Evolutionary conservation across 2,797 vertebrate species (phyloP).

Genomic region (Enteromius trimaculatus): DNA sequence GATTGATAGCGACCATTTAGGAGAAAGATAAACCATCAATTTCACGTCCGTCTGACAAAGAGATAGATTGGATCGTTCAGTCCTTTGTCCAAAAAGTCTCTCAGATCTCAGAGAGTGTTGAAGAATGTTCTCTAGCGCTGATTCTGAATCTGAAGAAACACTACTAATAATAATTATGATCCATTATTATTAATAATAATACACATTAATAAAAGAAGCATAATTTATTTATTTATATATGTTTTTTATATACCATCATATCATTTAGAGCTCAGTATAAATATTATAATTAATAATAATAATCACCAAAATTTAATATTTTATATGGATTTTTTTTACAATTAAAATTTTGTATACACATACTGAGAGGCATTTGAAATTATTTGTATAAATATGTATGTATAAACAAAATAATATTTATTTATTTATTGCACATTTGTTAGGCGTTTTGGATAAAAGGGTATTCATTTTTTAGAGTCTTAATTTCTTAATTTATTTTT

Average conservation of each 20-base stretch:
- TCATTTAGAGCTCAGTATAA: background rate
- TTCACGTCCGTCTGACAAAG: constrained; percentile 46
- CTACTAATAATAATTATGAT: background rate
- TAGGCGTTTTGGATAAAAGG: too few relatives aligned
- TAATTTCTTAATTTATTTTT: too few relatives aligned
- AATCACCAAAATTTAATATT: background rate
- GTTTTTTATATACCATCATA: background rate
- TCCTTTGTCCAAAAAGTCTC: constrained; percentile 41
- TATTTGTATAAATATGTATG: too few relatives aligned
- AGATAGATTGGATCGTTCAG: constrained; percentile 49
- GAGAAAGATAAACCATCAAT: constrained; percentile 56
- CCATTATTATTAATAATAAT: background rate
- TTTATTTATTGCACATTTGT: background rate
- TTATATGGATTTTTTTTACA: background rate
- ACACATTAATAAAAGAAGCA: background rate
- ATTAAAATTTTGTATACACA: background rate
- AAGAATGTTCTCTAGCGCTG: constrained; percentile 13
- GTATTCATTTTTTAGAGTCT: too few relatives aligned
- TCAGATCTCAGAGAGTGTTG: constrained; percentile 13
- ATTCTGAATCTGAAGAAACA: background rate
- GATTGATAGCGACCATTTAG: constrained; percentile 53
- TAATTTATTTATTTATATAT: background rate
- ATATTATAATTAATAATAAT: background rate
- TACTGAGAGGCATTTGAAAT: too few relatives aligned
- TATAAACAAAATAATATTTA: background rate